Evolutionary conservation across 2,888 invertebrate species (phyloP).

Genomic region (Chrysodeixis includens): DNA sequence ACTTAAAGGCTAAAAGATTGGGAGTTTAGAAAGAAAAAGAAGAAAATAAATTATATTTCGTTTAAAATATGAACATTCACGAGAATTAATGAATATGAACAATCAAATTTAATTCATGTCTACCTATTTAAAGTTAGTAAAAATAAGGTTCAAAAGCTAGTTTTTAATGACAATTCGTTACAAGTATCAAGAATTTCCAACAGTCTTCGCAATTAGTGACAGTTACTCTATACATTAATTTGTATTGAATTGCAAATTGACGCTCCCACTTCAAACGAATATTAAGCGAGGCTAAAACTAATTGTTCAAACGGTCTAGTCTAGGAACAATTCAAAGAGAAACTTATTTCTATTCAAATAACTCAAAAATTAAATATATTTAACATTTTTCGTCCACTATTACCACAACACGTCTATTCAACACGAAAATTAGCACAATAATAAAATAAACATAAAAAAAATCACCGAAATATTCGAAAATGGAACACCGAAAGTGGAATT

Average conservation of each 20-base stretch:
- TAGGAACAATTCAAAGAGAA: background rate
- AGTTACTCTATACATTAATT: conserved; percentile 40
- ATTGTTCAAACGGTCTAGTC: background rate
- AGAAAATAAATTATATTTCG: no score
- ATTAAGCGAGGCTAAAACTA: conserved; percentile 30
- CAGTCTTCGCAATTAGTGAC: conserved; percentile 34
- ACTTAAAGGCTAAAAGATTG: no score
- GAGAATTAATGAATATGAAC: no score
- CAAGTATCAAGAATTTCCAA: conserved; percentile 11
- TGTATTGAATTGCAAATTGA: conserved; percentile 57
- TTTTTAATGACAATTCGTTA: conserved; percentile 9
- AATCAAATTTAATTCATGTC: no score
- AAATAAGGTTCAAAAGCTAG: background rate
- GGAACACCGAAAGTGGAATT: conserved; percentile 62
- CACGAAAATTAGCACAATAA: background rate
- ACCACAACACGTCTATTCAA: background rate
- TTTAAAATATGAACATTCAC: no score
- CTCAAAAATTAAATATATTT: background rate
- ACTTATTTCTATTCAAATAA: background rate
- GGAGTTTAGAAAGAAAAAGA: no score
- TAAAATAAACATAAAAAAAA: conserved; percentile 30
- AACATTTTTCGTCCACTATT: background rate
- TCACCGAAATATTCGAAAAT: conserved; percentile 40
- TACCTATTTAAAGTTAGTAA: no score
- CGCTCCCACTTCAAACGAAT: conserved; percentile 47